These are phyloP conservation scores for Rhyacophila evoluta DNA, from an alignment of 2,888 invertebrate species.

Conservation along the genomic window DNA sequence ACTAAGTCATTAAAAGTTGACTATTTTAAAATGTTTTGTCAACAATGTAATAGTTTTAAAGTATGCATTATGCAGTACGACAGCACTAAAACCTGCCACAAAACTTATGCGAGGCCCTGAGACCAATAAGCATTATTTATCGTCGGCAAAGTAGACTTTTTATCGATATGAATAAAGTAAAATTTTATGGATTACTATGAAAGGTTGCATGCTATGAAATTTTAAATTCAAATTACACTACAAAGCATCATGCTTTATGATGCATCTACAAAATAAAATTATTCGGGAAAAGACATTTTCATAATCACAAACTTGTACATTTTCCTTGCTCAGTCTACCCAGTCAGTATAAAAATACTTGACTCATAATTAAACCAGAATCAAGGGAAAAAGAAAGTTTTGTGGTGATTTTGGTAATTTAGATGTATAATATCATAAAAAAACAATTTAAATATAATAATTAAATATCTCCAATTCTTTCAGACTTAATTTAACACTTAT, in stretches of 20 bases:
- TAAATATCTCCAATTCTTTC: no score
- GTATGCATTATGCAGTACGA: not conserved
- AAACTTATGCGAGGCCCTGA: not conserved
- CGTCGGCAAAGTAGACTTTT: constrained; percentile 1
- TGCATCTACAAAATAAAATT: not conserved
- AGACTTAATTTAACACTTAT: no score
- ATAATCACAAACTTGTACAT: no score
- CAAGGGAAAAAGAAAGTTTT: no score
- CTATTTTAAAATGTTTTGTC: constrained; percentile 38
- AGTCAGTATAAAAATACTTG: no score
- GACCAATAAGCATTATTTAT: constrained; percentile 25
- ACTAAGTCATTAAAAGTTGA: constrained; percentile 23
- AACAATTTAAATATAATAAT: no score
- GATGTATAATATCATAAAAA: no score
- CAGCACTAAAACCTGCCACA: not conserved
- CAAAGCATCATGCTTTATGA: not conserved
- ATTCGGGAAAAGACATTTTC: no score
- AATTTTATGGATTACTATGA: not conserved
- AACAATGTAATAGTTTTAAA: constrained; percentile 33
- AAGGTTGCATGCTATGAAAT: not conserved
- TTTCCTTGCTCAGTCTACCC: no score
- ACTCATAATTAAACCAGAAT: no score
- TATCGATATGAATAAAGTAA: not conserved
- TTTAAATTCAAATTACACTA: not conserved
- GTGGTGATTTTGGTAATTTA: no score